These are phyloP conservation scores for Pseudolaguvia tuberculata DNA, from an alignment of 2,113 vertebrate genomes.

Conservation along the genomic window DNA sequence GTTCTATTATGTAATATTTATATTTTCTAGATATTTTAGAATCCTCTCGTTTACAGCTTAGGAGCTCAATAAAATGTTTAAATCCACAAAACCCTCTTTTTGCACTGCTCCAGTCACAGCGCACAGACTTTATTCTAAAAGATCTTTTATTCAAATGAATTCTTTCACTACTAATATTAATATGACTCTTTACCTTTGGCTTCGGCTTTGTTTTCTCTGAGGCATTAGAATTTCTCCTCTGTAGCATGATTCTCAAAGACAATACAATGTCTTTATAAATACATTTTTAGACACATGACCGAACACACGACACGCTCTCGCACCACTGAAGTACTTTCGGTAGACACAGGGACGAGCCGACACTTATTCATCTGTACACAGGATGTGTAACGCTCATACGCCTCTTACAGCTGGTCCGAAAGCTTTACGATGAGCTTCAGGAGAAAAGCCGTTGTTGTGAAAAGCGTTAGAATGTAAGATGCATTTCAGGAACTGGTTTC, in stretches of 20 bases:
- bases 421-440: background rate
- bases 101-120: background rate
- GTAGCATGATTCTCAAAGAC: slow-evolving; percentile 69
- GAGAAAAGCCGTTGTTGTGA: background rate
- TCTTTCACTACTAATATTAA: too few relatives aligned
- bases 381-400: slow-evolving; percentile 41
- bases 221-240: slow-evolving; percentile 76
- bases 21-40: too few relatives aligned
- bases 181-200: slow-evolving; percentile 72
- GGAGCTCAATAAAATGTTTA: too few relatives aligned
- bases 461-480: background rate
- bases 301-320: slow-evolving; percentile 4
- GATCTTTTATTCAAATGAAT: too few relatives aligned
- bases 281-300: slow-evolving; percentile 10
- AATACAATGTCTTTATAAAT: slow-evolving; percentile 4
- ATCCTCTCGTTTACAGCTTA: too few relatives aligned
- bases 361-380: slow-evolving; percentile 49
- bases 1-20: too few relatives aligned
- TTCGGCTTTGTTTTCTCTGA: slow-evolving; percentile 80
- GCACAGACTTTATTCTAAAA: too few relatives aligned
- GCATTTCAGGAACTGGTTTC: slow-evolving; percentile 22
- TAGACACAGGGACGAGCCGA: background rate
- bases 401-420: too few relatives aligned
- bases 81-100: too few relatives aligned
- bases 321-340: background rate